These are phyloP conservation scores for Meriones unguiculatus DNA, from an alignment of 2,113 vertebrate genomes.

Conservation along the genomic window DNA sequence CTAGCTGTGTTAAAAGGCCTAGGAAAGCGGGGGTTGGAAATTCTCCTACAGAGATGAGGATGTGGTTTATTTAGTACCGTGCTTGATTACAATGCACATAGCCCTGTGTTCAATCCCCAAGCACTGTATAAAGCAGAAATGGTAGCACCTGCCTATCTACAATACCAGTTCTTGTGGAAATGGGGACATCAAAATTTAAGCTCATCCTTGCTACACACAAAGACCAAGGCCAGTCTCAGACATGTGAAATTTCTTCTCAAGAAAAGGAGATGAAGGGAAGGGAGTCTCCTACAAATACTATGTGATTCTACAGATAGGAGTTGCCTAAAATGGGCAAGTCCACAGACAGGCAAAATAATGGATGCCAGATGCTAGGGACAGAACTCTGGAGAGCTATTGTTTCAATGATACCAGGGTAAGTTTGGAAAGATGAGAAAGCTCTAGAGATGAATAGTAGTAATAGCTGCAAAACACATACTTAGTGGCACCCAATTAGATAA, in stretches of 20 bases:
- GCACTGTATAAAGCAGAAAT: no score
- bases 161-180: not conserved
- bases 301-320: no score
- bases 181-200: not conserved
- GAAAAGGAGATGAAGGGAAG: not conserved
- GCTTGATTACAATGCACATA: not conserved
- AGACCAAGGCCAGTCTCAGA: not conserved
- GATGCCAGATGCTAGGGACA: not conserved
- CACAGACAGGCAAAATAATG: fast-evolving
- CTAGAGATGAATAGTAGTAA: fast-evolving
- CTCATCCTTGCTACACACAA: not conserved
- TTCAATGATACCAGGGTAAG: fast-evolving
- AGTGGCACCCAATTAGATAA: fast-evolving
- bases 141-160: not conserved
- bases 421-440: not conserved
- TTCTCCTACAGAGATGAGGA: no score
- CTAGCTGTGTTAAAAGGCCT: not conserved
- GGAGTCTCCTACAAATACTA: not conserved
- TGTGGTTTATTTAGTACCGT: not conserved
- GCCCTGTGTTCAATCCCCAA: not conserved
- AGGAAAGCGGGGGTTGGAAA: not conserved
- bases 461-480: fast-evolving
- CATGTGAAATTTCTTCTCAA: not conserved
- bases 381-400: fast-evolving
- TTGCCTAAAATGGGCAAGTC: not conserved